Conservation (phyloP, 2,113 vertebrate genomes). For the Sterrhoptilus dennistouni region DNA sequence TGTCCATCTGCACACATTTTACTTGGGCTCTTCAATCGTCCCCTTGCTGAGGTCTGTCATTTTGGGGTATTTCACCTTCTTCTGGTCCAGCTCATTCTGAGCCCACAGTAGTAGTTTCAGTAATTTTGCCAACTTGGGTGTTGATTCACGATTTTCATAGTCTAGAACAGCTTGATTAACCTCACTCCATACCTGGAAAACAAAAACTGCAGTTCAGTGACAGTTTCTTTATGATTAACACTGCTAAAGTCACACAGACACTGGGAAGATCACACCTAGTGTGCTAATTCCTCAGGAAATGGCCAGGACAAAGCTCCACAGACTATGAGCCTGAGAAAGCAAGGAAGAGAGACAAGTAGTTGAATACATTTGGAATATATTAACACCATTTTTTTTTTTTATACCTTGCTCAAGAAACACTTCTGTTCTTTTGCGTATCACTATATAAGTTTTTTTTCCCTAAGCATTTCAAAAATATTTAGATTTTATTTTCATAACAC, state of each 20-base stretch:
- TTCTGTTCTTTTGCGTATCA: neutral
- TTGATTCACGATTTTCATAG: conserved; percentile 94
- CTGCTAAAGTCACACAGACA: neutral
- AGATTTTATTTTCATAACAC: neutral
- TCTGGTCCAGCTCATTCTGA: conserved; percentile 99
- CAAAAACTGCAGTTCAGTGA: conserved; percentile 7
- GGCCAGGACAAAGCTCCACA: neutral
- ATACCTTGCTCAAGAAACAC: neutral
- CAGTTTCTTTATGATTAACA: neutral
- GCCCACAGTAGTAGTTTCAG: conserved; percentile 97
- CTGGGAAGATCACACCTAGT: neutral
- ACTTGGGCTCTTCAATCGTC: conserved; percentile 96
- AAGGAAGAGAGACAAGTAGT: neutral
- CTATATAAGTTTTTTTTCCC: neutral
- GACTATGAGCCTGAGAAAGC: neutral
- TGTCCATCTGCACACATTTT: conserved; percentile 69
- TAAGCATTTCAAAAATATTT: neutral
- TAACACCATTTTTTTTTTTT: neutral
- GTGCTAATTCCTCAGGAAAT: neutral
- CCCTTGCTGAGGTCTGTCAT: conserved; percentile 99
- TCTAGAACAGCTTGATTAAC: conserved; percentile 95
- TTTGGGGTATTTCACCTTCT: conserved; percentile 99
- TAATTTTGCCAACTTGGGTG: conserved; percentile 95
- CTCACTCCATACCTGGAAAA: conserved; percentile 94
- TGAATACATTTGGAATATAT: neutral